Base-by-base conservation (phyloP, 2,113 vertebrate genomes). In the Maccullochella peelii region DNA sequence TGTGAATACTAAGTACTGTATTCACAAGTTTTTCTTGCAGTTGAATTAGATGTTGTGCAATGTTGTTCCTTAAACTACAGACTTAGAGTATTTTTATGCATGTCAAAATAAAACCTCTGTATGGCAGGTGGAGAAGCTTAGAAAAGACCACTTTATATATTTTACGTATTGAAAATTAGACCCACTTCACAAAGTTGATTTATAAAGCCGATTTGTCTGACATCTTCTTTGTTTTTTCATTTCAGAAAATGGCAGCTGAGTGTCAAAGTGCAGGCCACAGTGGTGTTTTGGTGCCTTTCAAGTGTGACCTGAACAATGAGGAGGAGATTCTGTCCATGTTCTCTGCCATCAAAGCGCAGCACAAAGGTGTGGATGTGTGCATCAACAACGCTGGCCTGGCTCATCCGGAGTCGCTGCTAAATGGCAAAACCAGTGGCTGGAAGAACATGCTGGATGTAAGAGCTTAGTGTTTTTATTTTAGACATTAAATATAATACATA, bases 261-360 rank as follows among this genome's bases (percentile, higher is more conserved):
- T 97, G 96, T 89, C 95, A 95, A 86, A 95, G 95, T 4, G 95
- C 95, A 0, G 96, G 96, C 78, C 96, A 95, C 36, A 89, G 92
- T 0, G 97, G 97, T 10, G 95, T 95, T 76, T 93, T 98, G 82
- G 90, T 97, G 75, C 96, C 97, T 0, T 96, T 96, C 92, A 96
- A 96, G 93, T 98, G 97, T 3, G 96, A 98, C 83, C 90, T 98
- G 81, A 95, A 93, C 47, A 96, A 92, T 0, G 96, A 97, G 79
- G 97, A 97, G 77, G 97, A 98, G 92, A 97, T 97, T 80, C 89
- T 97, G 33, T 96, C 97, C 63, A 97, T 98, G 97, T 98, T 98
- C 88, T 95, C 96, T 0, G 94, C 95, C 54, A 95, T 98, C 92
- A 96, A 91, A 78, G 95, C 91, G 5, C 95, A 96, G 25, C 95